Evolutionary conservation across 2,888 invertebrate genomes (phyloP), one percentile per base, ranked within the genome.

Genomic region (Conchocele bisecta): DNA sequence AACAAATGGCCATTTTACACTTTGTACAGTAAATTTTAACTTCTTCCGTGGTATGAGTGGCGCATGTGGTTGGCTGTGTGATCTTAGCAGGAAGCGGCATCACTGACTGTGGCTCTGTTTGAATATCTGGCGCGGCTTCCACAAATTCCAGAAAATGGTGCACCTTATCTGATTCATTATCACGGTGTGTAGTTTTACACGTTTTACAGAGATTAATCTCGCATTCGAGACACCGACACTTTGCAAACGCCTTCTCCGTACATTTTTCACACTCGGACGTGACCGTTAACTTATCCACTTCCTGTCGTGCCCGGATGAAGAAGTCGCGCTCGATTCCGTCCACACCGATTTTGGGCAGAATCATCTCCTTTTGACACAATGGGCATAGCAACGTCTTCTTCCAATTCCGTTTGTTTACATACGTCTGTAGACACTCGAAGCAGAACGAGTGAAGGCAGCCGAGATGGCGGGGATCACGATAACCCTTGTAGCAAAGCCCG

Each of bases 371-470:
- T 13, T 75, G 64, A 39, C 82, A 82, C 17, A 78, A 39, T 9
- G 82, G 82, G 59, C 82, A 82, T 7, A 79, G 60, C 9, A 82
- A 65, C 2, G 68, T 64, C 22, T 67, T 64, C 37, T 81, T 82
- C 66, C 77, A 77, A 31, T 81, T 72, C n/a, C 74, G 63, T 37
- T 72, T 77, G 60, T 50, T 68, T 24, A 79, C 75, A 41, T 76
- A 69, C 15, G 70, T 73, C 24, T 81, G 71, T 28, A 82, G 26
- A 51, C 82, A 82, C 17, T 77, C 81, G 31, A 75, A 31, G 44
- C 82, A 82, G 57, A 78, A 82, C 5, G 72, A 71, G 58, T 82
- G 82, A 20, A 82, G 63, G 42, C 82, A 82, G 31, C 69, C 70
- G 2, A 82, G 57, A 20, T 78, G 74, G n/a, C 82, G 48, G 0